Base-by-base conservation (phyloP, 2,888 invertebrate species). In the Sisyra terminalis region DNA sequence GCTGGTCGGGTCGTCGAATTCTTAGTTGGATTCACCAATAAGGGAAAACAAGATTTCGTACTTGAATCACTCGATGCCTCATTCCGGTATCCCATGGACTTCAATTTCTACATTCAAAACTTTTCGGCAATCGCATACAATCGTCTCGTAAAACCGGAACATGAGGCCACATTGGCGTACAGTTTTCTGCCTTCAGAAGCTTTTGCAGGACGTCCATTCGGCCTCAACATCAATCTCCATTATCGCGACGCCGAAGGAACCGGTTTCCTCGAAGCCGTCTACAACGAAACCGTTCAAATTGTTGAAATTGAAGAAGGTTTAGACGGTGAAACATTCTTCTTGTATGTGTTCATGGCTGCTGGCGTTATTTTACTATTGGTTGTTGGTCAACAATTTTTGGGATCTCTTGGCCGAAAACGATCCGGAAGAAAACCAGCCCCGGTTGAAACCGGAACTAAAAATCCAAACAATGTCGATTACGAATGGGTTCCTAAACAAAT, bases 1-100 rank as follows among this genome's bases (percentile, higher is more conserved):
- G 94, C 88, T 51, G 96, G 97, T 34, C 76, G 78, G 54, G 75
- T 89, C 38, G 93, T 94, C 0, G 92, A 94, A 61, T 88, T 96
- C 63, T 69, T 99, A 1, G 88, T 99, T 47, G 96, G 97, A 15
- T 96, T 99, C 66, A 76, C 79, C 43, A 98, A 98, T 70, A 89
- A 88, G 58, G 98, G 96, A 39, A 73, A 79, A 45, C 78, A 83
- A 51, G 90, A 94, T 51, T 94, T 96, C 57, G 64, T 84, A 16
- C 75, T 99, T 15, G 94, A 98, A 58, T 80, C 84, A 5, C 73
- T 97, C 57, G 97, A 97, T 55, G 94, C 96, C 0, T 96, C 97
- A 0, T 96, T 99, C 78, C 82, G 96, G 52, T 98, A 97, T 59
- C 96, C 97, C 7, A 88, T 94, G 84, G 97, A 98, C 65, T 98